These are phyloP conservation scores for Pseudochromis fuscus DNA, from an alignment of 2,797 vertebrate genomes.

Conservation along the genomic window DNA sequence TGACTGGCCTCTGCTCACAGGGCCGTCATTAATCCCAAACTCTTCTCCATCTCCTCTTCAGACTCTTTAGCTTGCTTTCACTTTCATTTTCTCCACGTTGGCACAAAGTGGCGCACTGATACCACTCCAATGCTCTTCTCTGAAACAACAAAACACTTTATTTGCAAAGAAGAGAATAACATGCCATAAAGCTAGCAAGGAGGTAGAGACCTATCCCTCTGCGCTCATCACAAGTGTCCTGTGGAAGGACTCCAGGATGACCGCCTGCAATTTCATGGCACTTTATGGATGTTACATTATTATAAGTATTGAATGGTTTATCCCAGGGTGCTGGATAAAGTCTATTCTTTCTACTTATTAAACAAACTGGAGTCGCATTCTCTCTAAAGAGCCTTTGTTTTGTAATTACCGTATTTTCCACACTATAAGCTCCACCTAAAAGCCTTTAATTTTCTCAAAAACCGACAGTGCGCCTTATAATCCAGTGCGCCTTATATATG, in stretches of 20 bases:
- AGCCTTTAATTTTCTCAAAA: too few species aligned
- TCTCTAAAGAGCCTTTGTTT: conserved; percentile 45
- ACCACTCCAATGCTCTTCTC: conserved; percentile 55
- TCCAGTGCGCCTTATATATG: too few species aligned
- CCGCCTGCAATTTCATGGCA: conserved; percentile 71
- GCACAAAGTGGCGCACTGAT: conserved; percentile 72
- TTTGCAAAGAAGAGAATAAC: conserved; percentile 58
- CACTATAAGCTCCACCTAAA: too few species aligned
- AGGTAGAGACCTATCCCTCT: conserved; percentile 56
- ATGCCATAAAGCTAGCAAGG: conserved; percentile 49
- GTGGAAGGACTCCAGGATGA: conserved; percentile 67
- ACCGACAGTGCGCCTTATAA: too few species aligned
- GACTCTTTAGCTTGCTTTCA: conserved; percentile 28
- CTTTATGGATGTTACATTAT: conserved; percentile 70
- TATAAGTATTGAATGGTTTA: conserved; percentile 68
- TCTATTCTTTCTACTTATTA: conserved; percentile 44
- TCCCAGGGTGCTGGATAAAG: conserved; percentile 52
- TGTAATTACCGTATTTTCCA: too few species aligned
- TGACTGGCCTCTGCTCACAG: conserved; percentile 26
- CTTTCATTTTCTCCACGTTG: conserved; percentile 56
- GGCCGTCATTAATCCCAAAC: conserved; percentile 28
- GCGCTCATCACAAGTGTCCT: conserved; percentile 56
- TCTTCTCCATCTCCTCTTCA: conserved; percentile 26
- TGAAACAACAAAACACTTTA: conserved; percentile 68
- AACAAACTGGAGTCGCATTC: conserved; percentile 44